Percentiles rank a stretch among this genome's conserved stretches.
phyloP scores from a whole-genome alignment of 2,797 vertebrate genomes.

The Phalloptychus januarius region DNA sequence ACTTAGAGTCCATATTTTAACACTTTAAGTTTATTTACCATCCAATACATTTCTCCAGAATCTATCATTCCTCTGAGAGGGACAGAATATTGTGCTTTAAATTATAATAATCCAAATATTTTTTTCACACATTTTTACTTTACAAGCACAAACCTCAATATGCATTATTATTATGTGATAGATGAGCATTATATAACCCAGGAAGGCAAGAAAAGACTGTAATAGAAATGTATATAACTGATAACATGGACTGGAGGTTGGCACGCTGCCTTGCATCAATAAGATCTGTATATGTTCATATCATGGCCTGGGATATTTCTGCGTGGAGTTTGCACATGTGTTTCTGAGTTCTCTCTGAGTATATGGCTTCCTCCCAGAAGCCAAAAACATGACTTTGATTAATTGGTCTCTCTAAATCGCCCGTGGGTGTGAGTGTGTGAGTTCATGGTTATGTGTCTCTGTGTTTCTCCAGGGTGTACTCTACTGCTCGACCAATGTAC shows the following conservation, averaged over 20 bases:
- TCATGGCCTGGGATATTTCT: background rate
- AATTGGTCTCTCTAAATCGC: background rate
- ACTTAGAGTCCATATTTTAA: background rate
- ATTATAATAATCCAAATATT: background rate
- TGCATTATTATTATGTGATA: background rate
- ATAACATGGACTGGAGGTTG: background rate
- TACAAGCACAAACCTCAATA: background rate
- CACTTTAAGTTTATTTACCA: background rate
- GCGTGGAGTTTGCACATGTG: background rate
- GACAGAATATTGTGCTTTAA: background rate
- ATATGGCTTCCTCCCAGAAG: background rate
- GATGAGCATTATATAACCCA: background rate
- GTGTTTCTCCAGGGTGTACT: too few species aligned
- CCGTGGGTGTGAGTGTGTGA: background rate
- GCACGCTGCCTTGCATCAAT: background rate
- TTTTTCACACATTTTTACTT: background rate
- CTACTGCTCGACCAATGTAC: too few species aligned
- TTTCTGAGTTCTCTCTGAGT: background rate
- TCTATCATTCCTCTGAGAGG: background rate
- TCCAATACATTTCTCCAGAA: background rate
- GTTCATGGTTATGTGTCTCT: background rate
- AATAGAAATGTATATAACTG: background rate
- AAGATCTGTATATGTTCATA: background rate
- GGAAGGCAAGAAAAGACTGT: background rate
- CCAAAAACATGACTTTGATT: background rate